Evolutionary conservation across 2,113 vertebrate genomes (phyloP).

Genomic region (Sceloporus undulatus): DNA sequence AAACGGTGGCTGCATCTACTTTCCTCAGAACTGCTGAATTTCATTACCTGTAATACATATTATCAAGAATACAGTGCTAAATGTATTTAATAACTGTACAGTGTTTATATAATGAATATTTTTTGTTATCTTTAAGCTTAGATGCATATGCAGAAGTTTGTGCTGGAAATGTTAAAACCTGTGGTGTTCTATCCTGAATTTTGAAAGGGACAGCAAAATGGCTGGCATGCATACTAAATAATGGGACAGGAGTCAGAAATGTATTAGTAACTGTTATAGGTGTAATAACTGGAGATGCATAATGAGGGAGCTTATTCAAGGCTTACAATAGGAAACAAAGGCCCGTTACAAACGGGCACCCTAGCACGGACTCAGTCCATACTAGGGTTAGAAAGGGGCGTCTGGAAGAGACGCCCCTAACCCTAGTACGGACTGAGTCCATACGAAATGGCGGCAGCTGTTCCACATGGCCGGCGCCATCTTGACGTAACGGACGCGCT

Average conservation of each 20-base stretch:
- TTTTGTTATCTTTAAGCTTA: constrained; percentile 4
- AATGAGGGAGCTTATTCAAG: neutral
- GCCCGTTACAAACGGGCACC: too few species aligned
- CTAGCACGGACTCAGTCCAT: too few species aligned
- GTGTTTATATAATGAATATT: constrained; percentile 14
- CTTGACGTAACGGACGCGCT: too few species aligned
- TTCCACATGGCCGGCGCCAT: too few species aligned
- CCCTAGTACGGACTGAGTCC: too few species aligned
- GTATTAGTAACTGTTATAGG: neutral
- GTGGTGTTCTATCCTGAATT: neutral
- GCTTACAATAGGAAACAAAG: neutral
- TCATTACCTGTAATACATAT: constrained; percentile 5
- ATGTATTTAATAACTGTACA: neutral
- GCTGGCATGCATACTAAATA: neutral
- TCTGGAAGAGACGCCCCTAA: too few species aligned
- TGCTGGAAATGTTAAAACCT: constrained; percentile 5
- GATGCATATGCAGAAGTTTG: constrained; percentile 28
- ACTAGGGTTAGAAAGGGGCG: too few species aligned
- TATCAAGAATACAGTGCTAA: constrained; percentile 3
- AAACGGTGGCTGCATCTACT: constrained; percentile 3
- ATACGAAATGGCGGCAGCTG: too few species aligned
- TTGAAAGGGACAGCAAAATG: neutral
- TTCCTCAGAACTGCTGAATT: constrained; percentile 7
- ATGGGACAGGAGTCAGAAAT: neutral
- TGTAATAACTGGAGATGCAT: neutral